Evolutionary conservation across 2,888 invertebrate species (phyloP), one percentile per base, ranked within the genome.

Genomic region (Amorpha juglandis): DNA sequence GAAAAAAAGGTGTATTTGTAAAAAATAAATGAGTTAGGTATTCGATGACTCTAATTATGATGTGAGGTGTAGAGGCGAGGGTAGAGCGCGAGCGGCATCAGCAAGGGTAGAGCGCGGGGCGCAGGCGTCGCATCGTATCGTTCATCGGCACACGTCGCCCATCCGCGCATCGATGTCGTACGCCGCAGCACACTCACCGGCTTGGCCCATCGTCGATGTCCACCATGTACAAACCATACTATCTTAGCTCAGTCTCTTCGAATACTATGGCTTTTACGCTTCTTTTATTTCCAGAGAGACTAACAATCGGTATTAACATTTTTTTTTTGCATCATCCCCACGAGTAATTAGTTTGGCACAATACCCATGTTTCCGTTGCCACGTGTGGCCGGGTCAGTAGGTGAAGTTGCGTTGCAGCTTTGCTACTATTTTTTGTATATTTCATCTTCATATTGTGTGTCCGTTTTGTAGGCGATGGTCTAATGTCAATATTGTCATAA

Each of bases 161-260:
- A 86, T 83, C n/a, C 70, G 45, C 45, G 83, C 87, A 85, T 89
- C 78, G 80, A 84, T 88, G 90, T 90, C 72, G 87, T 87, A 87
- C 88, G 90, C 89, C 89, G 87, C 84, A 82, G 84, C 86, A 85
- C 87, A 84, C 90, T 81, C 71, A 78, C 91, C 89, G 91, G 91
- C 92, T 92, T 92, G 86, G 91, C 89, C 79, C 91, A 92, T 92
- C 81, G 82, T 91, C 81, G 89, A 88, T 91, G 91, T 91, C 81
- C 83, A 75, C 71, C 70, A 71, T 79, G 76, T 79, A 78, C 71
- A 77, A 79, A 69, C 75, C 78, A 75, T 78, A 74, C 77, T 73
- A 77, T 77, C 77, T 78, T 74, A 58, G 58, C 42, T 53, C 53
- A 58, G 58, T 58, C 58, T 58, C 58, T 58, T 38, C 58, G 58